Percentiles rank a stretch among this genome's conserved stretches.
These are phyloP conservation scores for Teleopsis dalmanni DNA, from an alignment of 1,140 invertebrate genomes.

Conservation along the genomic window DNA sequence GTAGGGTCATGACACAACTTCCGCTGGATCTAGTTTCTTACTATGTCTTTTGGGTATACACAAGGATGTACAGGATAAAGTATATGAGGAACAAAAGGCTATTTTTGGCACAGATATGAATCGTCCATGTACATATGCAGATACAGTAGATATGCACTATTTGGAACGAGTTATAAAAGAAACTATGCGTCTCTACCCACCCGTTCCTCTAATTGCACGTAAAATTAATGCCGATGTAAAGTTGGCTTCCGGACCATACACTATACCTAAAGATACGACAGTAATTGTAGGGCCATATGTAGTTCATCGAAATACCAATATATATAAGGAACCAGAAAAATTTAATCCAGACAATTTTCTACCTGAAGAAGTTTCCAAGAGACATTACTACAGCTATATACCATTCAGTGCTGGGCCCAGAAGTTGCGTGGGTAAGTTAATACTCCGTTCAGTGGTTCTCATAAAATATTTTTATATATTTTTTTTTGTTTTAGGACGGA, in stretches of 20 bases:
- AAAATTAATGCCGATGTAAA: constrained; percentile 59
- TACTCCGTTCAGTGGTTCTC: constrained; percentile 37
- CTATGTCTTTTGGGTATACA: constrained; percentile 62
- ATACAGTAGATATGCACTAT: constrained; percentile 72
- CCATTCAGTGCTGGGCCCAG: constrained; percentile 77
- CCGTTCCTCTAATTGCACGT: constrained; percentile 67
- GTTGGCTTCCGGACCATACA: constrained; percentile 36
- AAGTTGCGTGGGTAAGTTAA: constrained; percentile 71
- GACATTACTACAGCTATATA: constrained; percentile 70
- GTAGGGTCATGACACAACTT: constrained; percentile 80
- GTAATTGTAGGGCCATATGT: constrained; percentile 57
- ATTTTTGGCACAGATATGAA: constrained; percentile 61
- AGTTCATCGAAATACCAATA: constrained; percentile 59
- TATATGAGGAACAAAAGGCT: constrained; percentile 62
- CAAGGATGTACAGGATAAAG: constrained; percentile 62
- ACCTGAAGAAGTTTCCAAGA: constrained; percentile 63
- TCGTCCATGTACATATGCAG: constrained; percentile 63
- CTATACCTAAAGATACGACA: constrained; percentile 52
- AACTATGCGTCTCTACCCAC: constrained; percentile 63
- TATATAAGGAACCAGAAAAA: constrained; percentile 72
- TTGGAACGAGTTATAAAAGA: constrained; percentile 68
- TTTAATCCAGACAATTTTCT: constrained; percentile 88
- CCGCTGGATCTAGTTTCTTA: constrained; percentile 66
- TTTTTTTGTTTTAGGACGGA: no score
- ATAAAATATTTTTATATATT: no score